Evolutionary conservation across 2,113 vertebrate species (phyloP).

Genomic region (Gobius niger): DNA sequence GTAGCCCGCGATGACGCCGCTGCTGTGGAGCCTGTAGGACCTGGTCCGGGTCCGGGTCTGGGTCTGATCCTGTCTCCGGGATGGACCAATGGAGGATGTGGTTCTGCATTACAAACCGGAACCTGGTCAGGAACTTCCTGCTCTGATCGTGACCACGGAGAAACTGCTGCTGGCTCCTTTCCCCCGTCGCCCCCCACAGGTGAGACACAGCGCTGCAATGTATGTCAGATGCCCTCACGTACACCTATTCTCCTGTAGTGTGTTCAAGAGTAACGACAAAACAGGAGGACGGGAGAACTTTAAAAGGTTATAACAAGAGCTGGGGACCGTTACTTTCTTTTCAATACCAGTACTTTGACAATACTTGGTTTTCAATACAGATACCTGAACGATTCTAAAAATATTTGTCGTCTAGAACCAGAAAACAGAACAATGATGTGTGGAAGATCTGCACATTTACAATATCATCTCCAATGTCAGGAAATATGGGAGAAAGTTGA

Average conservation of each 20-base stretch:
- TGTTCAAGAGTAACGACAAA: neutral
- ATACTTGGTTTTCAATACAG: too few species aligned
- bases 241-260: too few species aligned
- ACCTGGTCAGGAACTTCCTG: constrained; percentile 40
- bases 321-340: too few species aligned
- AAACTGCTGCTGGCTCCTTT: constrained; percentile 79
- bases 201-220: neutral
- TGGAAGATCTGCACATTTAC: too few species aligned
- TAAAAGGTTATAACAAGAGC: too few species aligned
- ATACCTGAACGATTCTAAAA: too few species aligned
- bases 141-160: constrained; percentile 73
- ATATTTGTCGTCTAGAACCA: too few species aligned
- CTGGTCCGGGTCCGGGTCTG: neutral
- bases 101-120: constrained; percentile 77
- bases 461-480: too few species aligned
- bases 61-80: neutral
- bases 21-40: neutral
- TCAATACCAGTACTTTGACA: too few species aligned
- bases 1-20: neutral
- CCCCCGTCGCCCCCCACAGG: constrained; percentile 68
- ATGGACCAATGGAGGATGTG: constrained; percentile 80
- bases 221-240: neutral
- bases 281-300: neutral
- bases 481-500: too few species aligned
- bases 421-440: too few species aligned